These are phyloP conservation scores for Drosophila chauvacae DNA, from an alignment of 1,140 invertebrate genomes.

Conservation along the genomic window DNA sequence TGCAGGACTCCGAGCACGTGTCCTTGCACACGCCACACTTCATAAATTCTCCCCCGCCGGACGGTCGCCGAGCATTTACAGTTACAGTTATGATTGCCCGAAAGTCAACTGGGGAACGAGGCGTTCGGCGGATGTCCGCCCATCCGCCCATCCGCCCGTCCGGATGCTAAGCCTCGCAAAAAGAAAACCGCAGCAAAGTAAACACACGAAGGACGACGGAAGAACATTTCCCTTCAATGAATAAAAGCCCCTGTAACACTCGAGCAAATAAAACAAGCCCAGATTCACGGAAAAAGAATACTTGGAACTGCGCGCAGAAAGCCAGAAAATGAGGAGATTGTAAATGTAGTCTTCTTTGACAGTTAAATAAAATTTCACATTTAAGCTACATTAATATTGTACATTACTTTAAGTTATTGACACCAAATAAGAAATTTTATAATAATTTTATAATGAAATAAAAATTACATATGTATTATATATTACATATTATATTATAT, in stretches of 20 bases:
- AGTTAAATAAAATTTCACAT: neutral
- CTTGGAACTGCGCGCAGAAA: neutral
- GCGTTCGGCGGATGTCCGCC: conserved; percentile 61
- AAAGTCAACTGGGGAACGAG: conserved; percentile 69
- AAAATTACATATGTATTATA: too few species aligned
- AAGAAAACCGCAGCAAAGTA: conserved; percentile 72
- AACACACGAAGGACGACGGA: conserved; percentile 55
- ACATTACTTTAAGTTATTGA: neutral
- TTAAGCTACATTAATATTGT: neutral
- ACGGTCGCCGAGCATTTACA: conserved; percentile 55
- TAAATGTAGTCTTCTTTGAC: too few species aligned
- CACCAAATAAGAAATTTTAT: neutral
- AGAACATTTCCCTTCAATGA: conserved; percentile 46
- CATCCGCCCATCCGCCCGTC: conserved; percentile 46
- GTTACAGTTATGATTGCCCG: conserved; percentile 83
- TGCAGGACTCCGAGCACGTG: conserved; percentile 63
- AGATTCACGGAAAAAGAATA: neutral
- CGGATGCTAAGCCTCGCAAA: conserved; percentile 76
- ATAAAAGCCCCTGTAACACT: conserved; percentile 62
- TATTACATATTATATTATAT: too few species aligned
- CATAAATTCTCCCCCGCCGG: conserved; percentile 72
- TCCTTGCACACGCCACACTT: conserved; percentile 80
- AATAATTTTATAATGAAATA: neutral
- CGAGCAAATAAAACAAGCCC: conserved; percentile 48
- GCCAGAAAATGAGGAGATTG: neutral